Percentiles rank a stretch among this genome's conserved stretches.
Conservation (phyloP, 2,113 vertebrate genomes). For the Thermophis baileyi region DNA sequence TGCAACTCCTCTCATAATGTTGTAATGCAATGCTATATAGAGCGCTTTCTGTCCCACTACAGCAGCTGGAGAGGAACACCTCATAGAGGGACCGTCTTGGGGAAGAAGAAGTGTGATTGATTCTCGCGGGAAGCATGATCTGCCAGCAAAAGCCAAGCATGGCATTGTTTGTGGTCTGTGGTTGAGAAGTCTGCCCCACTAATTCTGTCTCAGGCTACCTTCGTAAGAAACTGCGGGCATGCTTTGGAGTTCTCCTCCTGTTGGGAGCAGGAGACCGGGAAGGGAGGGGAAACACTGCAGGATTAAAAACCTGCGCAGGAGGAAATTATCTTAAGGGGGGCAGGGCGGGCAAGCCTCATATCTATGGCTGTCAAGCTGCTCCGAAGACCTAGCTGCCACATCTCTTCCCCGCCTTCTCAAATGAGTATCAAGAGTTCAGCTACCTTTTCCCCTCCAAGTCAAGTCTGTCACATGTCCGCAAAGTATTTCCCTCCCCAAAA, state of each 20-base stretch:
- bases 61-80: background rate
- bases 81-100: background rate
- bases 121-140: background rate
- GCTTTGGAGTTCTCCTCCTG: background rate
- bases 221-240: background rate
- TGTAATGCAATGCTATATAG: background rate
- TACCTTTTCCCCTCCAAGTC: background rate
- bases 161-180: background rate
- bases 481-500: background rate
- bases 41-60: background rate
- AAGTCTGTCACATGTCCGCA: background rate
- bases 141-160: background rate
- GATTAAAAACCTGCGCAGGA: background rate
- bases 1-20: background rate
- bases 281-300: background rate
- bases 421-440: background rate
- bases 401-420: background rate
- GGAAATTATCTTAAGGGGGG: no score
- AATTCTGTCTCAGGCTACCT: background rate
- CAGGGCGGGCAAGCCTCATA: accelerated
- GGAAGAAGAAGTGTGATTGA: background rate
- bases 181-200: background rate
- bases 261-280: background rate
- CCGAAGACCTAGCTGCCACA: background rate
- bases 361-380: no score